Percentiles rank a stretch among this genome's conserved stretches.
These are phyloP conservation scores for Papio anubis DNA, from an alignment of 2,113 vertebrate species.

Conservation along the genomic window DNA sequence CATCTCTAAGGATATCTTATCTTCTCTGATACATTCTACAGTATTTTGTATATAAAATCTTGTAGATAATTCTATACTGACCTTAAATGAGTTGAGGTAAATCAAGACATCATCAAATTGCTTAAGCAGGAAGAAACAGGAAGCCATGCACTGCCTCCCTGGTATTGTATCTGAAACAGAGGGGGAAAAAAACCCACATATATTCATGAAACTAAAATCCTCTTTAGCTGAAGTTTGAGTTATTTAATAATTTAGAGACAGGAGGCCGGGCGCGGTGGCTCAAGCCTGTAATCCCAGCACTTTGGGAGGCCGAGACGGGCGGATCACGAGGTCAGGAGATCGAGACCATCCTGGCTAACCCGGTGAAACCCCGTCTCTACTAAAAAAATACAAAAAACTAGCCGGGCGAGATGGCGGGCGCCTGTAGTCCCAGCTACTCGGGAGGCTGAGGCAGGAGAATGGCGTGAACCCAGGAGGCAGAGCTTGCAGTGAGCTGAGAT, in stretches of 20 bases:
- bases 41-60: slow-evolving; percentile 8
- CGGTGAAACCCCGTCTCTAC: no score
- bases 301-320: no score
- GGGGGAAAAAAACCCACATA: slow-evolving; percentile 33
- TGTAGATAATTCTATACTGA: slow-evolving; percentile 78
- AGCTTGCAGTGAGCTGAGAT: no score
- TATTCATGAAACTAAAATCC: neutral
- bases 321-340: no score
- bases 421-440: no score
- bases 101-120: slow-evolving; percentile 97
- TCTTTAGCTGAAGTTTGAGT: slow-evolving; percentile 3
- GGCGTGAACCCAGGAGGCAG: no score
- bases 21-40: neutral
- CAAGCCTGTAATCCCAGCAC: no score
- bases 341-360: no score
- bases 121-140: slow-evolving; percentile 95
- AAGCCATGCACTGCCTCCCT: slow-evolving; percentile 98
- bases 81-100: slow-evolving; percentile 99
- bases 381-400: no score
- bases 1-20: neutral
- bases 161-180: slow-evolving; percentile 94
- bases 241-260: slow-evolving; percentile 51
- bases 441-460: no score
- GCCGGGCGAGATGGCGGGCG: no score
- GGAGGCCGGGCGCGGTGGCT: neutral